A percentile compares a stretch with the other conserved stretches of the same genome.
Evolutionary conservation across 2,888 invertebrate genomes (phyloP).

Genomic region (Tiliacea aurago): DNA sequence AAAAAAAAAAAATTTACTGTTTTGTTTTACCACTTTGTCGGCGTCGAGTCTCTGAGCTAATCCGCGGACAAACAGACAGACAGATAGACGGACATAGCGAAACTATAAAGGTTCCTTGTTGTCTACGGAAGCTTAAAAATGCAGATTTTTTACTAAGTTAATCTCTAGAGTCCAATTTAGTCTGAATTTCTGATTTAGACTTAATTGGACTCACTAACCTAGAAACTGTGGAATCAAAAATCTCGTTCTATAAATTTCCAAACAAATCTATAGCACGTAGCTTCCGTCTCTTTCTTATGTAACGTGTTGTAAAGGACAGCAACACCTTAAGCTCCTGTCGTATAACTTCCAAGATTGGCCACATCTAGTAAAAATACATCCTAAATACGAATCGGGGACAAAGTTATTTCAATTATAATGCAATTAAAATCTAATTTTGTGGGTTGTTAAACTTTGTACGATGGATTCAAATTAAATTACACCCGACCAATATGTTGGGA

Average conservation of each 20-base stretch:
- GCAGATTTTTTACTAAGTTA: constrained; percentile 2
- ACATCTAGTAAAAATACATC: constrained; percentile 58
- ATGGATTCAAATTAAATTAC: constrained; percentile 72
- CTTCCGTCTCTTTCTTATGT: neutral
- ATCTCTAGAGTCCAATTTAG: constrained; percentile 3
- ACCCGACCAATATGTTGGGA: constrained; percentile 52
- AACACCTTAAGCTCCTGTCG: neutral
- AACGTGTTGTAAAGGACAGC: neutral
- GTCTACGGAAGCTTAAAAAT: neutral
- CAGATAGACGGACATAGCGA: too few relatives aligned
- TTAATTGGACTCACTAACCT: too few relatives aligned
- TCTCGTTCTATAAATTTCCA: neutral
- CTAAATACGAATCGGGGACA: constrained; percentile 61
- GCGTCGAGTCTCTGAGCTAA: too few relatives aligned
- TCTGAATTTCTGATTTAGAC: constrained; percentile 3
- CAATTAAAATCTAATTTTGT: constrained; percentile 77
- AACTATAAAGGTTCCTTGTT: too few relatives aligned
- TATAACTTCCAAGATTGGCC: neutral
- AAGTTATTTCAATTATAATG: constrained; percentile 79
- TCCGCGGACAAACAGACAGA: too few relatives aligned
- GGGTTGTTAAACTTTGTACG: constrained; percentile 70
- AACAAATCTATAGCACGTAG: neutral
- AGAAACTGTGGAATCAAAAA: neutral
- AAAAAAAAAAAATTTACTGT: too few relatives aligned
- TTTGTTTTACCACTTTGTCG: too few relatives aligned